phyloP scores from a whole-genome alignment of 2,797 vertebrate species.

The Spinus olivaceus region DNA sequence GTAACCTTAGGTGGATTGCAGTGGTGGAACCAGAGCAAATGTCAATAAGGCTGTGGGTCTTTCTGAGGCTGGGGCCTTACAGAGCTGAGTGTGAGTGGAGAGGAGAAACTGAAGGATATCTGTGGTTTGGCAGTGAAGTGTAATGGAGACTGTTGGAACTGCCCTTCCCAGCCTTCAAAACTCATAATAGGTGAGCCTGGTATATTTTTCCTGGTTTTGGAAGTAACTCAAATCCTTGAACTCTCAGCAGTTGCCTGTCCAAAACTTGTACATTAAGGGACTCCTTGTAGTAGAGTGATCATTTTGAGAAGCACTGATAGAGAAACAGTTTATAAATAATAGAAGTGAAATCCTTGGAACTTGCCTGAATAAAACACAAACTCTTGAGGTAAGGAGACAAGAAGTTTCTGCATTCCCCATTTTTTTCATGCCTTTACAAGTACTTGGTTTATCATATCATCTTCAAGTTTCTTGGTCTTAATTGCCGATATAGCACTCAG shows the following conservation, averaged over 20 bases:
- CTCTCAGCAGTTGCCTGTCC: background rate
- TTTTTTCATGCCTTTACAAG: background rate
- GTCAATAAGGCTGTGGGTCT: background rate
- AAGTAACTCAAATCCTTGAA: background rate
- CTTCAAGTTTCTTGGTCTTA: background rate
- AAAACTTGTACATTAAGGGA: background rate
- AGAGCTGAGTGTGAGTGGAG: background rate
- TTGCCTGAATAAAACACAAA: background rate
- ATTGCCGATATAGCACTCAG: background rate
- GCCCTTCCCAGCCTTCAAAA: background rate
- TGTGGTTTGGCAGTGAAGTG: background rate
- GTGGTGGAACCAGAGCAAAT: background rate
- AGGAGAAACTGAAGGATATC: background rate
- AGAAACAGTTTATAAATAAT: background rate
- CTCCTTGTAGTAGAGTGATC: background rate
- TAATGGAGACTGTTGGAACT: background rate
- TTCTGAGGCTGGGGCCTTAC: background rate
- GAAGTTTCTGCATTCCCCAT: background rate
- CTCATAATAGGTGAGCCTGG: background rate
- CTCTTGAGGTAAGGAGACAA: background rate
- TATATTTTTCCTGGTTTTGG: background rate
- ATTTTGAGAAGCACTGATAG: background rate
- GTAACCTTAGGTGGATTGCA: background rate
- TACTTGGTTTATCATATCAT: conserved; percentile 13
- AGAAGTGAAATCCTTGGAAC: background rate